Evolutionary conservation across 2,888 invertebrate species (phyloP).

Genomic region (Stenurella melanura): DNA sequence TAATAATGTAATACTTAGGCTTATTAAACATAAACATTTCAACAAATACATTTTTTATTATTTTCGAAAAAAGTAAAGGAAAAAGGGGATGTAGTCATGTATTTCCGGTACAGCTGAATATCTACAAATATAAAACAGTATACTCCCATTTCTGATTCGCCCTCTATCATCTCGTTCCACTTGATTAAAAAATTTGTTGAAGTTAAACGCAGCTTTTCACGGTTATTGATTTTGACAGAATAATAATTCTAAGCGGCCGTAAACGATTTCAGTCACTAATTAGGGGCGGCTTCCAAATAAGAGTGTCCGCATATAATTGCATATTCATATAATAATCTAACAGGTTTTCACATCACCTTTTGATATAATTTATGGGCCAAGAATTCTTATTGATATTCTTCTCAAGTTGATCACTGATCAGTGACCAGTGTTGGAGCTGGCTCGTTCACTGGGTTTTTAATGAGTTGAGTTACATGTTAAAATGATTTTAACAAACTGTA

Average conservation of each 20-base stretch:
- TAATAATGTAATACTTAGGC: too few relatives aligned
- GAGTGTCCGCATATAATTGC: constrained; percentile 55
- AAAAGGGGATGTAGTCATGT: too few relatives aligned
- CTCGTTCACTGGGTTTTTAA: constrained; percentile 13
- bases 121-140: too few relatives aligned
- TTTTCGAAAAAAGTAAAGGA: too few relatives aligned
- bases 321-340: constrained; percentile 58
- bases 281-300: constrained; percentile 57
- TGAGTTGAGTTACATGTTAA: constrained; percentile 12
- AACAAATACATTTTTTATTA: too few relatives aligned
- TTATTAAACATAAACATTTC: too few relatives aligned
- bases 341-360: constrained; percentile 45
- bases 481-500: background rate
- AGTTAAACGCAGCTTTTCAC: constrained; percentile 28
- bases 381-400: constrained; percentile 36
- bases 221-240: constrained; percentile 54
- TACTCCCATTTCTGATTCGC: too few relatives aligned
- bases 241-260: constrained; percentile 46
- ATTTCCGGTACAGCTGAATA: too few relatives aligned
- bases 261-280: constrained; percentile 52
- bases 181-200: background rate
- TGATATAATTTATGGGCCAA: constrained; percentile 28
- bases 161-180: too few relatives aligned
- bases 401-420: constrained; percentile 17
- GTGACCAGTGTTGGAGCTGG: constrained; percentile 23